Evolutionary conservation across 2,888 invertebrate species (phyloP).

Genomic region (Lucinisca nassula): DNA sequence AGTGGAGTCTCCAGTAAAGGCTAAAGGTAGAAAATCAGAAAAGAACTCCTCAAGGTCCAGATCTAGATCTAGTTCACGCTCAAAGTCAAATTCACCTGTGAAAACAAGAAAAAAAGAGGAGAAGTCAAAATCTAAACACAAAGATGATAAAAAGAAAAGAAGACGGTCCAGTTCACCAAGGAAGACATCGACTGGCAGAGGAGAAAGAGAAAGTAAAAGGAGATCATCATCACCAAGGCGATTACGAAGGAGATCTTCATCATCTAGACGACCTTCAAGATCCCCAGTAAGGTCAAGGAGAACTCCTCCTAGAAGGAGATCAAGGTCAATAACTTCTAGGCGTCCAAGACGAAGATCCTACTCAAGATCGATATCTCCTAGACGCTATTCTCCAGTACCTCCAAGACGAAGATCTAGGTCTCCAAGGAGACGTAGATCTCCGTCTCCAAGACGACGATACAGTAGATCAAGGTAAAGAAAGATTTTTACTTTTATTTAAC

Average conservation of each 20-base stretch:
- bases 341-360: constrained; percentile 46
- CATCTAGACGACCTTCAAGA: constrained; percentile 52
- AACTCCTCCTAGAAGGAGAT: constrained; percentile 53
- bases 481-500: no score
- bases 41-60: constrained; percentile 25
- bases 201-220: constrained; percentile 35
- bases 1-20: constrained; percentile 25
- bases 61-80: constrained; percentile 46
- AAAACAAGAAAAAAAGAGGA: constrained; percentile 21
- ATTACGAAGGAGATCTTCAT: constrained; percentile 44
- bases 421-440: constrained; percentile 60
- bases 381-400: constrained; percentile 47
- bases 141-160: neutral
- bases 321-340: constrained; percentile 59
- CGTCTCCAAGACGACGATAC: constrained; percentile 51
- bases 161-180: neutral
- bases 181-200: constrained; percentile 25
- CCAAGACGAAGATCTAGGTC: constrained; percentile 63
- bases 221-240: constrained; percentile 55
- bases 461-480: constrained; percentile 66
- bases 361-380: constrained; percentile 49
- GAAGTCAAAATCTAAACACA: neutral
- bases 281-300: constrained; percentile 48
- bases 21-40: constrained; percentile 34
- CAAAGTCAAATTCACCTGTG: constrained; percentile 49